Conservation (phyloP, 2,888 invertebrate genomes). For the Drosophila prolongata region DNA sequence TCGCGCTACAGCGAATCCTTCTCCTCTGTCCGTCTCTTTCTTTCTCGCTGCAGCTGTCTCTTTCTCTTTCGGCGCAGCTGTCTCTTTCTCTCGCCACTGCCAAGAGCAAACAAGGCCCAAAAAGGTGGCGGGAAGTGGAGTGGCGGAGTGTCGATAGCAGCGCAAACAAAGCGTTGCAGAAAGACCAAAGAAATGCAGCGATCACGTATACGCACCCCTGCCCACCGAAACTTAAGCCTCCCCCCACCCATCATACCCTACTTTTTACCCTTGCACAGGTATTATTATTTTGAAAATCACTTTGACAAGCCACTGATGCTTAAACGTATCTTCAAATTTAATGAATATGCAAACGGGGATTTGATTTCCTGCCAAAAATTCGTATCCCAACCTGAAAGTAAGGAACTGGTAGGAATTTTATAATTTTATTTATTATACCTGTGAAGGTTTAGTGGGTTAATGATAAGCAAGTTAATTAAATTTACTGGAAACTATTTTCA, state of each 20-base stretch:
- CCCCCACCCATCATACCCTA: neutral
- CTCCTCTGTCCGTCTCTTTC: constrained; percentile 14
- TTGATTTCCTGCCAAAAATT: no score
- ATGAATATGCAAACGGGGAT: no score
- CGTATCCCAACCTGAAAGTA: no score
- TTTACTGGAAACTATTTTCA: no score
- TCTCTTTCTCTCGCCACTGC: constrained; percentile 3
- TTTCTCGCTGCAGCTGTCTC: constrained; percentile 16
- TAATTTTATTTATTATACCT: no score
- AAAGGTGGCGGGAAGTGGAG: neutral
- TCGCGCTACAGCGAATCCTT: constrained; percentile 66
- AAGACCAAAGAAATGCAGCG: constrained; percentile 36
- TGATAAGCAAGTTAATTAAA: no score
- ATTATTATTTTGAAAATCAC: neutral
- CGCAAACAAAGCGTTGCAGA: constrained; percentile 28
- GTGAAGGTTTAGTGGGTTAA: no score
- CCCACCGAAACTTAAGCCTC: constrained; percentile 6
- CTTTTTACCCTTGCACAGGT: constrained; percentile 5
- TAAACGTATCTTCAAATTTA: no score
- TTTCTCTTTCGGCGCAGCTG: neutral
- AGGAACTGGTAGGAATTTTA: no score
- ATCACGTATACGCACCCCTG: constrained; percentile 27
- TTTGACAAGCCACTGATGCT: no score
- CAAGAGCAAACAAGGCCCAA: constrained; percentile 46
- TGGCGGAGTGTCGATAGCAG: constrained; percentile 22